These are phyloP conservation scores for Helarctos malayanus DNA, from an alignment of 2,797 vertebrate species.

Conservation along the genomic window DNA sequence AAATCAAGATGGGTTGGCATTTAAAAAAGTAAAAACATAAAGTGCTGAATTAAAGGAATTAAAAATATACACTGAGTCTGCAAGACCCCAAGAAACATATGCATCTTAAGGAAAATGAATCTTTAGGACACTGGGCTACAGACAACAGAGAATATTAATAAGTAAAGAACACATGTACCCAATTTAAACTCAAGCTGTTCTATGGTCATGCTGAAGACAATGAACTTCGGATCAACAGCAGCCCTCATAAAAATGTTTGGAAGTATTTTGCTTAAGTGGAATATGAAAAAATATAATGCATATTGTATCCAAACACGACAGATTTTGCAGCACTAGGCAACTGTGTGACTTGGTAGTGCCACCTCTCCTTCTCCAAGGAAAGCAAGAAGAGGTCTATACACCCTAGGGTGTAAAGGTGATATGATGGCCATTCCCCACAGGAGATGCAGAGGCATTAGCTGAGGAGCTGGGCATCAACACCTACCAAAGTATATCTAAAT, in stretches of 20 bases:
- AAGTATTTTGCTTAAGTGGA: neutral
- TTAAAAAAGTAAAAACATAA: neutral
- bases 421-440: neutral
- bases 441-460: neutral
- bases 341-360: neutral
- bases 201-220: neutral
- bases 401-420: neutral
- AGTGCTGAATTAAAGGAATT: neutral
- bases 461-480: neutral
- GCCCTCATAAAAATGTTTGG: neutral
- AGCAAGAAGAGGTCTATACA: neutral
- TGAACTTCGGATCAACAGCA: neutral
- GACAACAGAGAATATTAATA: neutral
- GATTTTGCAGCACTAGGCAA: neutral
- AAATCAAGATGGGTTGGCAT: neutral
- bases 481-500: neutral
- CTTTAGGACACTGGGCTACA: neutral
- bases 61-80: neutral
- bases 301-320: neutral
- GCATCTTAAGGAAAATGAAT: neutral
- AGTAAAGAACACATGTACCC: neutral
- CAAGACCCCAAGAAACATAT: neutral
- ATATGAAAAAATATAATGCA: neutral
- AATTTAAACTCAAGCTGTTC: neutral
- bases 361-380: neutral